Percentiles rank a stretch among this genome's conserved stretches.
Conservation (phyloP, 2,797 vertebrate genomes). For the Dendrocincla fuliginosa region DNA sequence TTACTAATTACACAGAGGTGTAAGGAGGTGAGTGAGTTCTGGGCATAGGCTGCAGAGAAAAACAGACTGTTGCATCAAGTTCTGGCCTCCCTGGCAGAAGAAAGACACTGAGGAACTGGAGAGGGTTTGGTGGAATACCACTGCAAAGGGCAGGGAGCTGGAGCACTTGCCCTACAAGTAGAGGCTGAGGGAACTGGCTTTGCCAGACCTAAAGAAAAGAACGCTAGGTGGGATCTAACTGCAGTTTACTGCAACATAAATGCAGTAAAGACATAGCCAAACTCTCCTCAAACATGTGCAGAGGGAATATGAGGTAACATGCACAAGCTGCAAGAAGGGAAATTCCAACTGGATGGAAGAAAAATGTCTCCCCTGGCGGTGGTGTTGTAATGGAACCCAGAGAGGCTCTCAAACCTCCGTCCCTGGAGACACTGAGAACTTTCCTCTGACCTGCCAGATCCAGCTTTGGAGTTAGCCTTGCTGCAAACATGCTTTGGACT, state of each 20-base stretch:
- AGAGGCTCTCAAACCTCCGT: not conserved
- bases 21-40: not conserved
- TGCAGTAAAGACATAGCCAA: not conserved
- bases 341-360: not conserved
- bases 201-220: not conserved
- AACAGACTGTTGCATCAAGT: not conserved
- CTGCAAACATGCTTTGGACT: not conserved
- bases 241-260: not conserved
- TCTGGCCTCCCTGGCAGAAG: not conserved
- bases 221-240: not conserved
- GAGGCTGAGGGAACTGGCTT: not conserved
- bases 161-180: not conserved
- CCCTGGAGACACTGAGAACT: not conserved
- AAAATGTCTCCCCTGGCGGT: not conserved
- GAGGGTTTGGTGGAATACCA: not conserved
- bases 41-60: not conserved
- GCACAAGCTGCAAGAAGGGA: not conserved
- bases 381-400: not conserved
- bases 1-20: fast-evolving
- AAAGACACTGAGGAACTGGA: not conserved
- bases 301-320: not conserved
- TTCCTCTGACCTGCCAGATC: not conserved
- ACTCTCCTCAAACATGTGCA: not conserved
- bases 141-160: not conserved
- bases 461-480: not conserved